phyloP scores from a whole-genome alignment of 1,140 invertebrate genomes.

The Pemphigus obesinymphae region DNA sequence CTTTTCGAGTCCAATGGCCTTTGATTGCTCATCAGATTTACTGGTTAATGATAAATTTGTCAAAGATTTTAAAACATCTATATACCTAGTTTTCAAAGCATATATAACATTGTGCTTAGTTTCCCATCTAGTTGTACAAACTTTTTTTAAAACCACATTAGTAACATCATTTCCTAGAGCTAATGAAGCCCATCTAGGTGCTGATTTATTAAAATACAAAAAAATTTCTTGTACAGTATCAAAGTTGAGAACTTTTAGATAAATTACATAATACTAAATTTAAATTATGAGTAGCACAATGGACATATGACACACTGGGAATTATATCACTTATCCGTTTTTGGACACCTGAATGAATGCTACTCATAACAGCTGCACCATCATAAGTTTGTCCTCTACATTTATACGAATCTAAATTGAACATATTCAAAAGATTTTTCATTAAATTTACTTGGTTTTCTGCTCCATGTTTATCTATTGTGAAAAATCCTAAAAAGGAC shows the following conservation, averaged over 20 bases:
- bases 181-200: neutral
- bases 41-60: neutral
- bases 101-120: neutral
- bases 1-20: neutral
- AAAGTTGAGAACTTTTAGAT: neutral
- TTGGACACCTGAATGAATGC: no score
- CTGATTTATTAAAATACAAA: neutral
- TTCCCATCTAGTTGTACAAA: neutral
- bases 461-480: no score
- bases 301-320: no score
- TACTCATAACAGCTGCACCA: no score
- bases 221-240: neutral
- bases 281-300: no score
- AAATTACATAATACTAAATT: no score
- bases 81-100: neutral
- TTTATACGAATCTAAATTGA: no score
- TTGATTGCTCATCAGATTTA: neutral
- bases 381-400: no score
- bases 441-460: no score
- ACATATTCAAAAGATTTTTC: no score
- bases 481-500: no score
- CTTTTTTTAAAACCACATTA: neutral
- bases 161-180: neutral
- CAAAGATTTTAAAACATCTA: neutral
- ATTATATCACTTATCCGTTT: no score